Percentiles rank a stretch among this genome's conserved stretches.
These are phyloP conservation scores for Drosophila ficusphila DNA, from an alignment of 1,140 invertebrate species.

Conservation along the genomic window DNA sequence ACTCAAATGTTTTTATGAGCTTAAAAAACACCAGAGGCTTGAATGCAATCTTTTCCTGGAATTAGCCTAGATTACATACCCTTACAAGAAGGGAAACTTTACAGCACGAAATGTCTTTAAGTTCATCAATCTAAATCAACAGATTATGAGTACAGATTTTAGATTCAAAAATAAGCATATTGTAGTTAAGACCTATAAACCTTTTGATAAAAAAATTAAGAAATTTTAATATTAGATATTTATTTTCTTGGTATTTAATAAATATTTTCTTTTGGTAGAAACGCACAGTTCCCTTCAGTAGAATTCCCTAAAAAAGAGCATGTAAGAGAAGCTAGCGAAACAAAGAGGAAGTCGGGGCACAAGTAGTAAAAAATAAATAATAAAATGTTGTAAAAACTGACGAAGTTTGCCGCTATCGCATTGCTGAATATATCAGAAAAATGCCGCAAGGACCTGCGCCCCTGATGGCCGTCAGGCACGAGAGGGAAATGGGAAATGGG, in stretches of 20 bases:
- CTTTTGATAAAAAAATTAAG: no score
- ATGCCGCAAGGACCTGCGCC: constrained; percentile 44
- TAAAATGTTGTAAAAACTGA: constrained; percentile 65
- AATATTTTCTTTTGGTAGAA: no score
- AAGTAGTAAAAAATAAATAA: constrained; percentile 70
- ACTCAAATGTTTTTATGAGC: constrained; percentile 60
- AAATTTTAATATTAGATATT: no score
- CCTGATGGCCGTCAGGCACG: constrained; percentile 58
- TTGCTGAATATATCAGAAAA: constrained; percentile 57
- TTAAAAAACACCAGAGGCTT: background rate
- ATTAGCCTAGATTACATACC: background rate
- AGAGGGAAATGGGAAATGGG: constrained; percentile 29
- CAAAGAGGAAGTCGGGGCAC: constrained; percentile 14
- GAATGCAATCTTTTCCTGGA: constrained; percentile 1
- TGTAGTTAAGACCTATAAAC: no score
- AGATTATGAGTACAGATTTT: no score
- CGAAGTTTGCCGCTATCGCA: constrained; percentile 42
- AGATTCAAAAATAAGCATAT: no score
- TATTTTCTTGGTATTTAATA: background rate
- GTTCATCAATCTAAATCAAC: no score
- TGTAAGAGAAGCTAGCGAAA: background rate
- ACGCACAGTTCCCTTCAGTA: background rate
- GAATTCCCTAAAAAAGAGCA: background rate
- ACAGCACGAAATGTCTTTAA: no score
- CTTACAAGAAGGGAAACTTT: background rate